These are phyloP conservation scores for Cromileptes altivelis DNA, from an alignment of 2,113 vertebrate species.

Conservation along the genomic window DNA sequence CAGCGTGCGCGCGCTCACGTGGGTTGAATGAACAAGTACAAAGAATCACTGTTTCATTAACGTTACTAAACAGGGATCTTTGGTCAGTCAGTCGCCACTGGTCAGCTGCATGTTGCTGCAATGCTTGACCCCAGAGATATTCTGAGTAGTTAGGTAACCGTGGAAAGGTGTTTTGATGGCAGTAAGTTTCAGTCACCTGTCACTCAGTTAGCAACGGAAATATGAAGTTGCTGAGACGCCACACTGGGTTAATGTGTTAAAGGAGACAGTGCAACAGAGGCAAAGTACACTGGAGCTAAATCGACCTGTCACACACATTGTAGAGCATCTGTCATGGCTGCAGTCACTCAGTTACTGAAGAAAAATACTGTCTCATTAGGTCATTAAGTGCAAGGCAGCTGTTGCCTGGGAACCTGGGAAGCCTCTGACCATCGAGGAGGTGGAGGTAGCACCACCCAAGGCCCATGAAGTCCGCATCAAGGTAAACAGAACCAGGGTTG, in stretches of 20 bases:
- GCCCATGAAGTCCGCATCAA: slow-evolving; percentile 88
- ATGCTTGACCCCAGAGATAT: neutral
- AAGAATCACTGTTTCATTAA: neutral
- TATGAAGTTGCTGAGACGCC: neutral
- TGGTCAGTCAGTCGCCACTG: neutral
- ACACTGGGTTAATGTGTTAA: too few relatives aligned
- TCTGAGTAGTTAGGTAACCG: neutral
- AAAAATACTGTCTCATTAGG: slow-evolving; percentile 61
- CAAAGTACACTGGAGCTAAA: neutral
- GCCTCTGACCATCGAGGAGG: slow-evolving; percentile 85
- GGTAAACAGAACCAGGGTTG: slow-evolving; percentile 63
- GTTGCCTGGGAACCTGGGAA: slow-evolving; percentile 87
- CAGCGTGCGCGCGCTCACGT: neutral
- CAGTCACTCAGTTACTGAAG: neutral
- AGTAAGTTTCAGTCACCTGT: neutral
- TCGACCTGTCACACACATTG: neutral
- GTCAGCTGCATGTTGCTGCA: neutral
- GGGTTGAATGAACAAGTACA: slow-evolving; percentile 14
- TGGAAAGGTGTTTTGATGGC: neutral
- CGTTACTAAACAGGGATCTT: neutral
- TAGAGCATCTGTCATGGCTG: neutral
- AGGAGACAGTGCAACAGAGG: neutral
- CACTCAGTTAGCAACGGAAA: neutral
- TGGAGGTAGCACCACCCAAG: slow-evolving; percentile 88
- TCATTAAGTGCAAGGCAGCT: slow-evolving; percentile 89